phyloP scores from a whole-genome alignment of 2,113 vertebrate genomes.

The Podiceps cristatus region DNA sequence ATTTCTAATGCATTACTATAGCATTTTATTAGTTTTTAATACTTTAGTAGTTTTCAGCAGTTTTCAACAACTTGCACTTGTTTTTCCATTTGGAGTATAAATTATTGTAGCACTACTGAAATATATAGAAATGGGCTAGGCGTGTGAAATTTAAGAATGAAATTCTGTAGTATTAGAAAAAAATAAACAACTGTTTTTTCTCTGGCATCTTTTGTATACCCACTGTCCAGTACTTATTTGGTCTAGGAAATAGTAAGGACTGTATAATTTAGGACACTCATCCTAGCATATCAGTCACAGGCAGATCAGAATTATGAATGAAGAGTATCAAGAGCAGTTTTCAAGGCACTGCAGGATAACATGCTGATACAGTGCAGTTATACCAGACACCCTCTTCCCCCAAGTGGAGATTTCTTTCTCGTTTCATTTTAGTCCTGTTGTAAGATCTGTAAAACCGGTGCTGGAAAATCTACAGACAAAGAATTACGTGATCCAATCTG shows the following conservation, averaged over 20 bases:
- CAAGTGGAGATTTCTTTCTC: background rate
- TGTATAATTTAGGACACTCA: background rate
- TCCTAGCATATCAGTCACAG: background rate
- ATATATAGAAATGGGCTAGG: background rate
- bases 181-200: background rate
- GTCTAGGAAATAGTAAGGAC: background rate
- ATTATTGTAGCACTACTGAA: background rate
- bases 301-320: background rate
- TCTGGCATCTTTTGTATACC: background rate
- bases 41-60: background rate
- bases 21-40: background rate
- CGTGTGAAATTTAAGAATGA: background rate
- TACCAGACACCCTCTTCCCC: background rate
- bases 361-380: background rate
- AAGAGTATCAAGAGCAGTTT: background rate
- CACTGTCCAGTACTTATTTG: background rate
- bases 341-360: background rate
- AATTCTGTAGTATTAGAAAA: background rate
- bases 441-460: background rate
- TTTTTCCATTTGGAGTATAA: background rate
- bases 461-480: conserved; percentile 3
- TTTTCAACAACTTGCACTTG: background rate
- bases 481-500: background rate
- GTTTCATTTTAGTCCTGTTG: background rate
- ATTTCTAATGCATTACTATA: background rate